A percentile compares a stretch with the other conserved stretches of the same genome.
These are phyloP conservation scores for Melieria picta DNA, from an alignment of 2,888 invertebrate species.

Conservation along the genomic window DNA sequence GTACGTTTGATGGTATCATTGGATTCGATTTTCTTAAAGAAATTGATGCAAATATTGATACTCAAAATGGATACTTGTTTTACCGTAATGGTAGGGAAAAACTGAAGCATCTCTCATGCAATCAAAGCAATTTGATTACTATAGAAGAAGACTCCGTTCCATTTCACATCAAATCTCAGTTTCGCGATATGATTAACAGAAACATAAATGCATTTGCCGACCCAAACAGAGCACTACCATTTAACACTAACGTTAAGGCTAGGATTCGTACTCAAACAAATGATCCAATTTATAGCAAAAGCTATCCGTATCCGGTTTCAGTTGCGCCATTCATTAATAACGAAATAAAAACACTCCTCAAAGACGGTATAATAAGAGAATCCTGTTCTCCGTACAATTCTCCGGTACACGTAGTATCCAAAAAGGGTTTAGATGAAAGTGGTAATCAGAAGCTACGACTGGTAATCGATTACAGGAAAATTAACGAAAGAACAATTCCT, in stretches of 20 bases:
- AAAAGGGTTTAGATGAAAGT: conserved; percentile 20
- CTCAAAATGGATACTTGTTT: conserved; percentile 23
- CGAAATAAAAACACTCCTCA: conserved; percentile 34
- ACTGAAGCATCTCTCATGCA: conserved; percentile 12
- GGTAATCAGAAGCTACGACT: conserved; percentile 14
- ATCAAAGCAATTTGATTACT: conserved; percentile 23
- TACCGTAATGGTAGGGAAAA: conserved; percentile 11
- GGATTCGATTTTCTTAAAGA: background rate
- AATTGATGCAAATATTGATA: conserved; percentile 26
- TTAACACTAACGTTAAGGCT: background rate
- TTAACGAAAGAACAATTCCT: conserved; percentile 27
- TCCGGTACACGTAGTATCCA: conserved; percentile 31
- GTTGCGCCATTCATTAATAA: conserved; percentile 34
- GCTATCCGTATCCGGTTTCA: conserved; percentile 37
- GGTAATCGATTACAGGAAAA: conserved; percentile 26
- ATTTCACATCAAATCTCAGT: conserved; percentile 1
- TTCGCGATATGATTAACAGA: conserved; percentile 13
- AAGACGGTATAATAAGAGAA: conserved; percentile 32
- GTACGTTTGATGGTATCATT: conserved; percentile 8
- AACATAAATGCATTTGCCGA: conserved; percentile 3
- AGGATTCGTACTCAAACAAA: background rate
- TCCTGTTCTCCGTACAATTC: conserved; percentile 34
- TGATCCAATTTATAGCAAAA: conserved; percentile 5
- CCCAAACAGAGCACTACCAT: conserved; percentile 6
- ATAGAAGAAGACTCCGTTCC: conserved; percentile 21